A percentile compares a stretch with the other conserved stretches of the same genome.
Evolutionary conservation across 2,888 invertebrate species (phyloP).

Genomic region (Tenodera sinensis): DNA sequence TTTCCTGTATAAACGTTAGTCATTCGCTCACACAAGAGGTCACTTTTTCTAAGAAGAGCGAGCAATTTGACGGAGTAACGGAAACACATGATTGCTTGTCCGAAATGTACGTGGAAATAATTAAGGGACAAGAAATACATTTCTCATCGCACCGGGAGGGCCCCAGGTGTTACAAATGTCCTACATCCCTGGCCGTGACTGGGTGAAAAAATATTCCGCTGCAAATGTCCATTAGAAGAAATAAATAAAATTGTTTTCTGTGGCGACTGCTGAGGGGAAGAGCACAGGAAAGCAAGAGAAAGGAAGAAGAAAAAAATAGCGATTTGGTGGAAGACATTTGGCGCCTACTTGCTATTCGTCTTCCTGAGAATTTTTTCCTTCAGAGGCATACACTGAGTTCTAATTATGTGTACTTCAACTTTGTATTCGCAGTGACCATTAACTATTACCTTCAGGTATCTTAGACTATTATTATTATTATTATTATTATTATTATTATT

Average conservation of each 20-base stretch:
- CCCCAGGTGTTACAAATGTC: neutral
- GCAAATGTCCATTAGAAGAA: neutral
- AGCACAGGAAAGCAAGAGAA: neutral
- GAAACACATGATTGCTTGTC: neutral
- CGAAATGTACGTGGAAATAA: neutral
- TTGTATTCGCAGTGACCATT: no score
- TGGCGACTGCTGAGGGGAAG: neutral
- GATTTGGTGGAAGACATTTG: neutral
- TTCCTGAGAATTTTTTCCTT: no score
- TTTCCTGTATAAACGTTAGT: neutral
- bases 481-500: no score
- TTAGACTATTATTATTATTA: no score
- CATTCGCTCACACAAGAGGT: neutral
- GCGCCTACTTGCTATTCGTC: neutral
- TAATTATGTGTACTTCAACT: no score
- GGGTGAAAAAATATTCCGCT: neutral
- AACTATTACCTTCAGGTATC: no score
- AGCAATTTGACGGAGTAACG: neutral
- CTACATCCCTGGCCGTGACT: neutral
- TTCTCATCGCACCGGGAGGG: neutral
- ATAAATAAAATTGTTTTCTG: neutral
- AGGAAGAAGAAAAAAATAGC: no score
- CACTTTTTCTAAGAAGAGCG: neutral
- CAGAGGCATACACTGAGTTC: no score
- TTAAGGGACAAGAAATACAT: neutral